Conservation (phyloP, 92 coral and sea anemone genomes). For the Zoanthus sansibaricus region DNA sequence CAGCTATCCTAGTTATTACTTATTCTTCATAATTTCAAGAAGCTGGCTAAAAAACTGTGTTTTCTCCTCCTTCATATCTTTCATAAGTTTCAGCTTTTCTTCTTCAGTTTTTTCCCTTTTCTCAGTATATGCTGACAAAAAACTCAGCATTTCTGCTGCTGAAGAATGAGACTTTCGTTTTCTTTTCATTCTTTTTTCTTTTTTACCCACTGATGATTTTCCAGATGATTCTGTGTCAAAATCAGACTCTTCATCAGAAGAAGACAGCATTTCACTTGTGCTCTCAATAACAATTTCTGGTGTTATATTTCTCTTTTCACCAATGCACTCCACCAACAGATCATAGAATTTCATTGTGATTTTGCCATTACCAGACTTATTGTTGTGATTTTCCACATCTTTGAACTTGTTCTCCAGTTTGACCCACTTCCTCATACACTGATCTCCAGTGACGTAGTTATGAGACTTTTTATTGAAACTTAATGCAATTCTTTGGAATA, state of each 20-base stretch:
- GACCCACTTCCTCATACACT: constrained; percentile 53
- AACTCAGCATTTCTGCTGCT: constrained; percentile 49
- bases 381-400: constrained; percentile 57
- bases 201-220: constrained; percentile 25
- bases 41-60: constrained; percentile 3
- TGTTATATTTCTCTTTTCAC: constrained; percentile 36
- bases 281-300: constrained; percentile 26
- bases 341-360: constrained; percentile 47
- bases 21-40: neutral
- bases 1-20: neutral
- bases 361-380: constrained; percentile 39
- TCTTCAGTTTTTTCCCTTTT: constrained; percentile 37
- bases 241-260: constrained; percentile 24
- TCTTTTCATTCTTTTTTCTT: constrained; percentile 25
- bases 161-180: constrained; percentile 43
- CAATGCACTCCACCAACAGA: constrained; percentile 45
- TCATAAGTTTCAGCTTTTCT: constrained; percentile 30
- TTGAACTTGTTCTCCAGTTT: constrained; percentile 54
- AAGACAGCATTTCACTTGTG: constrained; percentile 9
- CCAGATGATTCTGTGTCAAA: constrained; percentile 32
- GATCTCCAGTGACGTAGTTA: constrained; percentile 50
- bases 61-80: constrained; percentile 30
- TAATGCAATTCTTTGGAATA: constrained; percentile 52
- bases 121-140: constrained; percentile 24
- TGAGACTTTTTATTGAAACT: constrained; percentile 44